Evolutionary conservation across 1,140 invertebrate genomes (phyloP), one percentile per base, ranked within the genome.

Genomic region (Oreohelix idahoensis): DNA sequence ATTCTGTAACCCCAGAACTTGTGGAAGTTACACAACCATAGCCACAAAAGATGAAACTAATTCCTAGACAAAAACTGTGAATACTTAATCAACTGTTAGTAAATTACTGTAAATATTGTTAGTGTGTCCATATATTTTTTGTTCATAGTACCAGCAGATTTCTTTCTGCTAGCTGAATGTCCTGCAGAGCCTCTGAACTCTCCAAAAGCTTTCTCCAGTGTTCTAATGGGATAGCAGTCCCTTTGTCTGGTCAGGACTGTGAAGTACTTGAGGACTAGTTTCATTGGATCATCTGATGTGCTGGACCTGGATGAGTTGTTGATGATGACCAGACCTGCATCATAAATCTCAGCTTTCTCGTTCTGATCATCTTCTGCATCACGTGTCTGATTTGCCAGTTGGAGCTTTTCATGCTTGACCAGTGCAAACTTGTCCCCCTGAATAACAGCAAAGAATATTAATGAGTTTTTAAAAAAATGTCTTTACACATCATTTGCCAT

Each of bases 251-350:
- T 96, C 10, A 96, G 91, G 80, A 97, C 94, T 4, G 96, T 93
- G 89, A 95, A 96, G 89, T 95, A 96, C 87, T 96, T 95, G 0
- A 96, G 92, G 75, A 93, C 93, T 5, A 96, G 93, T 17, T 83
- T 88, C 53, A 88, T 83, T 26, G 83, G 79, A 58, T 93, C 92
- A 71, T 87, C 88, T 26, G 39, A 20, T 23, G 53, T 20, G 10
- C 81, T 49, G 8, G 49, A 35, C 45, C 78, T 76, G n/a, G 74
- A 76, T 0, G 84, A 77, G 76, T 89, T 86, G 36, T 95, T 94
- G 17, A 94, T 93, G 53, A 96, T 94, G 5, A 96, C 94, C 0
- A 96, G 88, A 0, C 95, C 95, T 8, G 96, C 93, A 84, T 96
- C 95, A 89, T 96, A 96, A 84, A 95, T 95, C 38, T 90, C 89